Percentiles rank a stretch among this genome's conserved stretches.
phyloP scores from a whole-genome alignment of 2,113 vertebrate species.

The Toxostoma redivivum region DNA sequence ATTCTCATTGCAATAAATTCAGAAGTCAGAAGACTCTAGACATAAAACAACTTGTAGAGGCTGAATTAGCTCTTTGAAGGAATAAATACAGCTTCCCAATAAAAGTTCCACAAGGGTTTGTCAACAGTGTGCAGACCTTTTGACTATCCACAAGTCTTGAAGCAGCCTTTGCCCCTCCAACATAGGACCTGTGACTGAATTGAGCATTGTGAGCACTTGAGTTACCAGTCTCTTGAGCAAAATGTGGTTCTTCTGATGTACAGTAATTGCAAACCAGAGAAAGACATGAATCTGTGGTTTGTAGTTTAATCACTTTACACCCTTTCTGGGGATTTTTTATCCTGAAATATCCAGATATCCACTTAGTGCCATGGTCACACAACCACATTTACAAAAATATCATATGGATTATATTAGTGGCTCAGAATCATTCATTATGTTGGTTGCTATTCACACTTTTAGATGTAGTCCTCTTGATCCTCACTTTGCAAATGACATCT shows the following conservation, averaged over 20 bases:
- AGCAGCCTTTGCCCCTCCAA: background rate
- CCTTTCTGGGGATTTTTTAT: background rate
- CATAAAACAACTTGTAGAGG: background rate
- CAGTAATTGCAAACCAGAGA: background rate
- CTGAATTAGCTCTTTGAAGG: background rate
- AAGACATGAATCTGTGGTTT: background rate
- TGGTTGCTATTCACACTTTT: background rate
- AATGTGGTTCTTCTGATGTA: background rate
- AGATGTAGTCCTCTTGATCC: background rate
- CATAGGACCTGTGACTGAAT: background rate
- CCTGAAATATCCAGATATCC: fast-evolving
- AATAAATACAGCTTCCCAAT: background rate
- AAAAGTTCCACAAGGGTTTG: background rate
- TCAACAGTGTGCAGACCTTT: background rate
- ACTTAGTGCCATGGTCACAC: background rate
- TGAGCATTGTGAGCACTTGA: background rate
- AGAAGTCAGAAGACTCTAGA: background rate
- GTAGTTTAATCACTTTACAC: background rate
- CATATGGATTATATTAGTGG: background rate
- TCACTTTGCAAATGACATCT: background rate
- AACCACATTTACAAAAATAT: background rate
- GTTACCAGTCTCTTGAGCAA: background rate
- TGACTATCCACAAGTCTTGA: background rate
- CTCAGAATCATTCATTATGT: background rate
- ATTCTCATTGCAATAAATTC: background rate